These are phyloP conservation scores for Chelonus insularis DNA, from an alignment of 1,140 invertebrate species.

Conservation along the genomic window DNA sequence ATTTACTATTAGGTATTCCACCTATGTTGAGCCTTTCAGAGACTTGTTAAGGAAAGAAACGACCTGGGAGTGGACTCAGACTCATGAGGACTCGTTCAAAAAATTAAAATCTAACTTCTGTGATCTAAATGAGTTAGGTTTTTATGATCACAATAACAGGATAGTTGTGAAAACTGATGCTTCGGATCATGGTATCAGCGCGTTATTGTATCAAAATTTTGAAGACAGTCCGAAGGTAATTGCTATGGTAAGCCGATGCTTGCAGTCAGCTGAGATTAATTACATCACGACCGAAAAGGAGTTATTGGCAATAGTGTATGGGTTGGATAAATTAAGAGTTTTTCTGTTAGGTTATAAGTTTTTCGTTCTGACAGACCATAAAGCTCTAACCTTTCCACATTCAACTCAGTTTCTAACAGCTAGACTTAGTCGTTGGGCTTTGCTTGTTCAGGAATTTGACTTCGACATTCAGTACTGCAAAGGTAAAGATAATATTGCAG, in stretches of 20 bases:
- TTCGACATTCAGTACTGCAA: not conserved
- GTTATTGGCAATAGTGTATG: no score
- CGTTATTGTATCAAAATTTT: no score
- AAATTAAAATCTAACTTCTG: no score
- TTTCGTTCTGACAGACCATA: not conserved
- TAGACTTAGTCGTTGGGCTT: not conserved
- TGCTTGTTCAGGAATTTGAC: not conserved
- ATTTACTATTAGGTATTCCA: no score
- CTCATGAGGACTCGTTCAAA: no score
- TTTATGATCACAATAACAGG: no score
- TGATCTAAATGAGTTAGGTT: no score
- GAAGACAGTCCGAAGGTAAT: not conserved
- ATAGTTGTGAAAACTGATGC: no score
- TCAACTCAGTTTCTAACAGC: not conserved
- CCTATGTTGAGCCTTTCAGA: no score
- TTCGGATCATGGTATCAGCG: no score
- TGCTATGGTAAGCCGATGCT: not conserved
- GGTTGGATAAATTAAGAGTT: not conserved
- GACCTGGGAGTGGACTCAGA: no score
- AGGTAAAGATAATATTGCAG: not conserved
- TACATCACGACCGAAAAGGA: conserved; percentile 3
- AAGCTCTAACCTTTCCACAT: not conserved
- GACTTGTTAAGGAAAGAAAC: no score
- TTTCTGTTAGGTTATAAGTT: not conserved
- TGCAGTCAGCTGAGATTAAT: not conserved